Evolutionary conservation across 64 coral and sea anemone species (phyloP).

Genomic region (Astreopora myriophthalma): DNA sequence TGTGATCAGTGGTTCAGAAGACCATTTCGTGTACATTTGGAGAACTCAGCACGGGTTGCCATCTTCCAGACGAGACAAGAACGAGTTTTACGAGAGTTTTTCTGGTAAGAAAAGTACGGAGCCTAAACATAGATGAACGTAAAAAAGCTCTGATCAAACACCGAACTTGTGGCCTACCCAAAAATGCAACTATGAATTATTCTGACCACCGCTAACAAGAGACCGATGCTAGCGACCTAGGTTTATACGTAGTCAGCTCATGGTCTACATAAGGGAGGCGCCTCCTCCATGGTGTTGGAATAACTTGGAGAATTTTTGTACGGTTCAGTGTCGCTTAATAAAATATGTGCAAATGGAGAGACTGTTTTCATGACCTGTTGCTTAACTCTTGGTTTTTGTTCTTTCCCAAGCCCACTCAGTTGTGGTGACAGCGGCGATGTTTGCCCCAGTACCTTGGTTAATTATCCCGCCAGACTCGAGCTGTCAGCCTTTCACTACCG

Average conservation of each 20-base stretch:
- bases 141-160: neutral
- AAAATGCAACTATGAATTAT: too few relatives aligned
- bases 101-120: constrained; percentile 62
- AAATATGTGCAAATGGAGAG: too few relatives aligned
- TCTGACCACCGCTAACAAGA: too few relatives aligned
- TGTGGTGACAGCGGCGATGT: constrained; percentile 96
- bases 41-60: constrained; percentile 94
- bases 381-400: neutral
- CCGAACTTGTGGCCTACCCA: too few relatives aligned
- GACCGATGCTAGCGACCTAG: neutral
- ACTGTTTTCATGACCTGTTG: too few relatives aligned
- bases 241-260: neutral
- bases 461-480: constrained; percentile 87
- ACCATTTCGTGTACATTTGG: constrained; percentile 99
- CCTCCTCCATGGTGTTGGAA: too few relatives aligned
- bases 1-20: constrained; percentile 93
- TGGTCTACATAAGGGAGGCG: too few relatives aligned
- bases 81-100: constrained; percentile 98
- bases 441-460: constrained; percentile 96
- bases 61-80: constrained; percentile 92
- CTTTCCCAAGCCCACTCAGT: constrained; percentile 81
- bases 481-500: constrained; percentile 73
- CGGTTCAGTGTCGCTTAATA: too few relatives aligned
- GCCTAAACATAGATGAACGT: neutral
- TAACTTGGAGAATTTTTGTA: too few relatives aligned